Conservation (phyloP, 2,797 vertebrate species). For the Molothrus aeneus region DNA sequence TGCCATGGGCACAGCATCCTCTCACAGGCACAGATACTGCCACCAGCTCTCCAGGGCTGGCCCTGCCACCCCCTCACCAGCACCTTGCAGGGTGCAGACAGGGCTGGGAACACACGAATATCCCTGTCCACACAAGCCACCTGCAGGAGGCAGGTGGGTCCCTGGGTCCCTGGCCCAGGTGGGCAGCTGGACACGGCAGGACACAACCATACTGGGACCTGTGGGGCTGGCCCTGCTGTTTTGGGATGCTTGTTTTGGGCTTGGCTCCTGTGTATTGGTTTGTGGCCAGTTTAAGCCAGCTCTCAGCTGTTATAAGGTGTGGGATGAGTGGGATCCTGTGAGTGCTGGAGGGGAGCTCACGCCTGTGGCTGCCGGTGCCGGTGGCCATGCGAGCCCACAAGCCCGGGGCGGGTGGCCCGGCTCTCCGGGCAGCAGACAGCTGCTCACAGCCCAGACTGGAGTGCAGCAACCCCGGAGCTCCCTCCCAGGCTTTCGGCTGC, state of each 20-base stretch:
- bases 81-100: fast-evolving
- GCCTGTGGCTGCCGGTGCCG: neutral
- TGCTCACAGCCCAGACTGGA: neutral
- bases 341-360: neutral
- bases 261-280: neutral
- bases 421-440: neutral
- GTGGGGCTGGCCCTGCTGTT: neutral
- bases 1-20: neutral
- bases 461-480: neutral
- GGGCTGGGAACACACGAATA: neutral
- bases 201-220: neutral
- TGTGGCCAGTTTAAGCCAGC: constrained; percentile 36
- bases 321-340: neutral
- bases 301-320: constrained; percentile 31
- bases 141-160: neutral
- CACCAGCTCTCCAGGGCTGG: fast-evolving
- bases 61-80: neutral
- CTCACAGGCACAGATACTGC: fast-evolving
- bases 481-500: neutral
- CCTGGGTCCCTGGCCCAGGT: neutral
- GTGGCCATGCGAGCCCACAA: neutral
- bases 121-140: fast-evolving
- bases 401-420: fast-evolving
- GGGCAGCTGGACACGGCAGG: neutral
- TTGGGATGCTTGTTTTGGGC: constrained; percentile 46